Percentiles rank a stretch among this genome's conserved stretches.
Evolutionary conservation across 1,140 invertebrate species (phyloP).

Genomic region (Habropoda laboriosa): DNA sequence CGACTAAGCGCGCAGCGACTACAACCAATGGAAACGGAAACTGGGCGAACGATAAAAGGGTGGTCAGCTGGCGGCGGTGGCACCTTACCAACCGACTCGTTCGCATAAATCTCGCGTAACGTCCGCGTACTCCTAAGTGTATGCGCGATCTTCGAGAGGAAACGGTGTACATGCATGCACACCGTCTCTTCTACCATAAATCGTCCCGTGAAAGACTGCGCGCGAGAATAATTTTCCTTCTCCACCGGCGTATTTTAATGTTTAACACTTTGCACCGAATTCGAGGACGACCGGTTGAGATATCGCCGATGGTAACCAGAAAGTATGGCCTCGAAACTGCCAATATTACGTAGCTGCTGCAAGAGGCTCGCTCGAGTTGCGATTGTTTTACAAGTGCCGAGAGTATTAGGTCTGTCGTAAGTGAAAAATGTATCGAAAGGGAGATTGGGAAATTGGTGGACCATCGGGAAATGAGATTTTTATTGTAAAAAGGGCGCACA

Average conservation of each 20-base stretch:
- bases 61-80: conserved; percentile 17
- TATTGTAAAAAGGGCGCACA: too few relatives aligned
- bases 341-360: too few relatives aligned
- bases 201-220: conserved; percentile 5
- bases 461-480: too few relatives aligned
- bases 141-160: conserved; percentile 22
- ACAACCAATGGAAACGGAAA: conserved; percentile 4
- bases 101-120: conserved; percentile 28
- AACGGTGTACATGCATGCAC: conserved; percentile 1
- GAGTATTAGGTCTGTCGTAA: too few relatives aligned
- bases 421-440: too few relatives aligned
- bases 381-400: too few relatives aligned
- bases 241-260: neutral
- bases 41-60: conserved; percentile 22
- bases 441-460: too few relatives aligned
- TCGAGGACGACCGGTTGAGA: neutral
- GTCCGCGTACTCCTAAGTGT: neutral
- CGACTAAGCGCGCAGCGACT: neutral
- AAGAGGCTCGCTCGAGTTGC: neutral
- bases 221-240: conserved; percentile 25
- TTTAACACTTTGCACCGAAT: neutral
- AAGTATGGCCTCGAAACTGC: neutral
- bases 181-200: conserved; percentile 40
- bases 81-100: conserved; percentile 31
- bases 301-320: neutral